Evolutionary conservation across 37 sponge, comb jelly and placozoan genomes (phyloP).

Genomic region (Bolinopsis microptera): DNA sequence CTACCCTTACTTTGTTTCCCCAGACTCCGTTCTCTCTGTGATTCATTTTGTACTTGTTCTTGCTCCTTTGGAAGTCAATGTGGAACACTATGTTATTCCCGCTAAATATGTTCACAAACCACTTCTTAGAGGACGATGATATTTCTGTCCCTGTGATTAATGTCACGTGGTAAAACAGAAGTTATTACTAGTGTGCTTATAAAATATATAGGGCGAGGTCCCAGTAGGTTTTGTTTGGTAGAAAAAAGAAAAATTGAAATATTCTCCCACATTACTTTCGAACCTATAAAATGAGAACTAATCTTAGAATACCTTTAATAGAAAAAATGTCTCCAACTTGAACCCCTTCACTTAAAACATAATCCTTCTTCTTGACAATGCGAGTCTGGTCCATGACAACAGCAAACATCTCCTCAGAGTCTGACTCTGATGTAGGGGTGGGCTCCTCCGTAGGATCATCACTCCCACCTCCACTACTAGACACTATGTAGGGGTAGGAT

Average conservation of each 20-base stretch:
- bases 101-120: not conserved
- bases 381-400: not conserved
- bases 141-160: not conserved
- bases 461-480: not conserved
- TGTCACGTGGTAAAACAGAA: too few relatives aligned
- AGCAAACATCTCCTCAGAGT: not conserved
- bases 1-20: constrained; percentile 19
- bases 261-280: too few relatives aligned
- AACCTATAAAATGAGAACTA: too few relatives aligned
- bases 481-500: not conserved
- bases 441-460: constrained; percentile 1
- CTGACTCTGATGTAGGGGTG: not conserved
- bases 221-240: too few relatives aligned
- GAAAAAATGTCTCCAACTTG: not conserved
- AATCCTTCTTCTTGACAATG: not conserved
- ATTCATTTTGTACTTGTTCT: not conserved
- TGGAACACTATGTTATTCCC: not conserved
- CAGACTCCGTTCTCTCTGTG: not conserved
- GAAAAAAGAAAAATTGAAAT: too few relatives aligned
- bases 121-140: not conserved
- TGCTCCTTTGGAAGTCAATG: not conserved
- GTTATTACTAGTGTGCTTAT: too few relatives aligned
- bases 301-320: not conserved
- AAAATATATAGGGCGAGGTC: too few relatives aligned
- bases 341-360: not conserved